A percentile compares a stretch with the other conserved stretches of the same genome.
phyloP scores from a whole-genome alignment of 37 sponge, comb jelly and placozoan genomes.

The Oscarella lobularis region DNA sequence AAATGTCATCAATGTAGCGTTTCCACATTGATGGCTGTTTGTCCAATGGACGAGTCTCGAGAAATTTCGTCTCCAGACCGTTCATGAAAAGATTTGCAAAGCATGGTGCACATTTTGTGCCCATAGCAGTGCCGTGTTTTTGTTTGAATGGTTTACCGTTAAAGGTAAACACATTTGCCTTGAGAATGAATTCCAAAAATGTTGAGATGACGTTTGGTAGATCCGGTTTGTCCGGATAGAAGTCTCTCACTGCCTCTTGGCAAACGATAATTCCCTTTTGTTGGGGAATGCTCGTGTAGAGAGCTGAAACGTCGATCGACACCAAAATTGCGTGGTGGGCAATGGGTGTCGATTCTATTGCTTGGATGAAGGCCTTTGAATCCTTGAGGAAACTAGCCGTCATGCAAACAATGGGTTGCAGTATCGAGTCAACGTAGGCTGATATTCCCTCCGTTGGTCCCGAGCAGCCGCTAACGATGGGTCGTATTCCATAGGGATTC shows the following conservation, averaged over 20 bases:
- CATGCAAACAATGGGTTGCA: too few species aligned
- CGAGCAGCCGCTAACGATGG: too few species aligned
- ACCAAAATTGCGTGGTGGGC: too few species aligned
- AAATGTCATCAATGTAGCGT: conserved; percentile 16
- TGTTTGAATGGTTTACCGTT: conserved; percentile 12
- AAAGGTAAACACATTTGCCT: conserved; percentile 11
- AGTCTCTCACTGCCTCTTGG: too few species aligned
- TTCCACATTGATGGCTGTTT: background rate
- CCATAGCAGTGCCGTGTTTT: conserved; percentile 22
- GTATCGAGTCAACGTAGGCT: too few species aligned
- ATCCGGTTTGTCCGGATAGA: too few species aligned
- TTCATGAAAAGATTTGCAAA: conserved; percentile 21
- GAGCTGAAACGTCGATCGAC: conserved; percentile 9
- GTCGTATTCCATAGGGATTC: too few species aligned
- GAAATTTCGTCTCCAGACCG: background rate
- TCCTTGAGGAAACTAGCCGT: too few species aligned
- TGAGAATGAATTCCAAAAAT: conserved; percentile 4
- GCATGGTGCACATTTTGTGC: conserved; percentile 13
- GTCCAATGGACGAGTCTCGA: too few species aligned
- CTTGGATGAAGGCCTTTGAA: too few species aligned
- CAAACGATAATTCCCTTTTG: background rate
- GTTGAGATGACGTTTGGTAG: background rate
- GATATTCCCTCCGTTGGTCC: too few species aligned
- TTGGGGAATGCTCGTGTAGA: conserved; percentile 12
- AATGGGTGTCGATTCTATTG: too few species aligned